These are phyloP conservation scores for Zaprionus obscuricornis DNA, from an alignment of 2,888 invertebrate species.

Conservation along the genomic window DNA sequence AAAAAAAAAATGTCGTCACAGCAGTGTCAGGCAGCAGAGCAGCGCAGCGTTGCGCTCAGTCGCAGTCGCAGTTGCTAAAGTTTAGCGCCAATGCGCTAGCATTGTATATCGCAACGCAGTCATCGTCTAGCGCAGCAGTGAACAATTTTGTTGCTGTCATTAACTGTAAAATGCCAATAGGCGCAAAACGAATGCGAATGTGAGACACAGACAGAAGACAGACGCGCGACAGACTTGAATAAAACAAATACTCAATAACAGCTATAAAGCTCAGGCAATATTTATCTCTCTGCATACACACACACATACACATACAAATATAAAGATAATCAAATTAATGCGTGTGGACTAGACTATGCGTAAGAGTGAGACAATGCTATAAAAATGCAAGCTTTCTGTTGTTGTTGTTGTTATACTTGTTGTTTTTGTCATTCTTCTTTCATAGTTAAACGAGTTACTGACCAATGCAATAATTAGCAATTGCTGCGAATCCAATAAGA, in stretches of 20 bases:
- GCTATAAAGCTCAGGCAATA: no score
- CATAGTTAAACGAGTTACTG: constrained; percentile 48
- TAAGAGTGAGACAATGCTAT: no score
- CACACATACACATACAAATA: no score
- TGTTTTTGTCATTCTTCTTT: no score
- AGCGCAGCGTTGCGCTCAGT: no score
- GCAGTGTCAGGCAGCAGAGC: background rate
- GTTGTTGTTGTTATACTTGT: no score
- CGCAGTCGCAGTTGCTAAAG: constrained; percentile 5
- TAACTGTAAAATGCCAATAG: constrained; percentile 43
- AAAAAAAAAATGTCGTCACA: constrained; percentile 27
- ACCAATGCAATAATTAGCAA: constrained; percentile 57
- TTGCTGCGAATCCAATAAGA: constrained; percentile 51
- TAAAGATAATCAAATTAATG: no score
- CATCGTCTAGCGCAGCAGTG: constrained; percentile 8
- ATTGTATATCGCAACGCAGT: constrained; percentile 1
- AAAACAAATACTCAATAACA: constrained; percentile 1
- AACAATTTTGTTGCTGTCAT: constrained; percentile 33
- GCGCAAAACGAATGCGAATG: constrained; percentile 16
- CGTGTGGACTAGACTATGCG: no score
- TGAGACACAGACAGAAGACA: no score
- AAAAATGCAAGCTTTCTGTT: no score
- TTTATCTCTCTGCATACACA: no score
- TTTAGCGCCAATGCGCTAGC: constrained; percentile 15
- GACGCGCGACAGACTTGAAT: constrained; percentile 9